These are phyloP conservation scores for Deilephila porcellus DNA, from an alignment of 2,888 invertebrate species.

Conservation along the genomic window DNA sequence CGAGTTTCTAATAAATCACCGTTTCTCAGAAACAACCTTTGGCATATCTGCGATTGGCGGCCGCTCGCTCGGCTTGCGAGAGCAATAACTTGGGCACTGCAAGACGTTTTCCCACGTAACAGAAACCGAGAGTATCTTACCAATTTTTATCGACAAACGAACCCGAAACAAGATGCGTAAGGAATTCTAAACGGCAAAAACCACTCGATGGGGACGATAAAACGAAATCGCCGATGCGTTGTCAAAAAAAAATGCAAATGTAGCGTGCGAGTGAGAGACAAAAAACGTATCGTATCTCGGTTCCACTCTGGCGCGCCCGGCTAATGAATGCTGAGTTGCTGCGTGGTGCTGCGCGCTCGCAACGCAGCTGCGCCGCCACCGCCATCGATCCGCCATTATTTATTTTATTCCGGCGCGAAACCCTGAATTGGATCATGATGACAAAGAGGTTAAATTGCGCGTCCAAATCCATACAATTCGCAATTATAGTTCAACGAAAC, in stretches of 20 bases:
- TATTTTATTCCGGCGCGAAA: slow-evolving; percentile 83
- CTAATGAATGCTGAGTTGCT: slow-evolving; percentile 70
- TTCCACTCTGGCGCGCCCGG: slow-evolving; percentile 81
- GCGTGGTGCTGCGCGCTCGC: slow-evolving; percentile 66
- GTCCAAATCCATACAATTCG: slow-evolving; percentile 81
- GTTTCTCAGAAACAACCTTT: slow-evolving; percentile 22
- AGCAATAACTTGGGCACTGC: slow-evolving; percentile 10
- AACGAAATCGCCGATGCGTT: slow-evolving; percentile 83
- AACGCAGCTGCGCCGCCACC: slow-evolving; percentile 65
- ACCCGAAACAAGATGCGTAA: slow-evolving; percentile 77
- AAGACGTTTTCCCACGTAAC: slow-evolving; percentile 49
- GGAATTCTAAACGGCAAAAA: slow-evolving; percentile 80
- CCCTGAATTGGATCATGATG: slow-evolving; percentile 78
- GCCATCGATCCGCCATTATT: slow-evolving; percentile 73
- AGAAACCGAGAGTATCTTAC: slow-evolving; percentile 51
- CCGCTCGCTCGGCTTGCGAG: slow-evolving; percentile 10
- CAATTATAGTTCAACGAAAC: slow-evolving; percentile 71
- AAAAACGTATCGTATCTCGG: slow-evolving; percentile 82
- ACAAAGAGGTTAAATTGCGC: slow-evolving; percentile 84
- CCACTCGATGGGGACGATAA: slow-evolving; percentile 80
- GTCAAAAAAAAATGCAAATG: slow-evolving; percentile 78
- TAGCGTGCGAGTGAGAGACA: slow-evolving; percentile 81
- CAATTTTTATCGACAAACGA: slow-evolving; percentile 52
- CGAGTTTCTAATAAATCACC: slow-evolving; percentile 24
- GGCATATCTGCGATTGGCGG: slow-evolving; percentile 25